Evolutionary conservation across 2,797 vertebrate species (phyloP).

Genomic region (Microhierax caerulescens): DNA sequence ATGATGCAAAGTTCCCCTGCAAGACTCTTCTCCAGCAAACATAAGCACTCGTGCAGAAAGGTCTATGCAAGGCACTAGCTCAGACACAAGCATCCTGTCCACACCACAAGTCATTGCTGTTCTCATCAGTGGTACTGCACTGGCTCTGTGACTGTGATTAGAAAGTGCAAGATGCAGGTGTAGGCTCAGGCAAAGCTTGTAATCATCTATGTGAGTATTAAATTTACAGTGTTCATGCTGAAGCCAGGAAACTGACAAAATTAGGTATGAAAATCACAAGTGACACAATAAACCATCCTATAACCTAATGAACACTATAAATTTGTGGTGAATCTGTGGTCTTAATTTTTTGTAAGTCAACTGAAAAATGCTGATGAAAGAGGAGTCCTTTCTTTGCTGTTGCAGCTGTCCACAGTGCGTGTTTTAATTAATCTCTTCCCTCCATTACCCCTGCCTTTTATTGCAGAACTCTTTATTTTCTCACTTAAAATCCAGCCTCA

Average conservation of each 20-base stretch:
- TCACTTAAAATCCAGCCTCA: not conserved
- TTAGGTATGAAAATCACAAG: not conserved
- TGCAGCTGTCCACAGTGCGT: constrained; percentile 6
- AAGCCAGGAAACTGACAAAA: not conserved
- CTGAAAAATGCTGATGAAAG: not conserved
- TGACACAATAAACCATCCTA: not conserved
- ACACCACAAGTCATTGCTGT: not conserved
- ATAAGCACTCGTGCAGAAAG: not conserved
- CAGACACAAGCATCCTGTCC: not conserved
- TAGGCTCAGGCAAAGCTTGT: not conserved
- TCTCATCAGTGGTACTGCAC: not conserved
- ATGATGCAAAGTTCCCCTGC: not conserved
- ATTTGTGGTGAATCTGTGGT: not conserved
- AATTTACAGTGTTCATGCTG: not conserved
- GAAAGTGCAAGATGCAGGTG: not conserved
- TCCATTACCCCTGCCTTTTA: not conserved
- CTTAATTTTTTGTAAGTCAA: not conserved
- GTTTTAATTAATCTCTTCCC: constrained; percentile 10
- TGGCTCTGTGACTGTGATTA: not conserved
- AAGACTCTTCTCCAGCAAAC: not conserved
- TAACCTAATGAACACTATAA: not conserved
- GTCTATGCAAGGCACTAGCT: not conserved
- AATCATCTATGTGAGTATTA: not conserved
- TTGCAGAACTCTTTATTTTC: constrained; percentile 16
- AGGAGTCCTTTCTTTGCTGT: not conserved